Evolutionary conservation across 2,797 vertebrate species (phyloP), one percentile per base, ranked within the genome.

Genomic region (Enteromius unitaeniatus): DNA sequence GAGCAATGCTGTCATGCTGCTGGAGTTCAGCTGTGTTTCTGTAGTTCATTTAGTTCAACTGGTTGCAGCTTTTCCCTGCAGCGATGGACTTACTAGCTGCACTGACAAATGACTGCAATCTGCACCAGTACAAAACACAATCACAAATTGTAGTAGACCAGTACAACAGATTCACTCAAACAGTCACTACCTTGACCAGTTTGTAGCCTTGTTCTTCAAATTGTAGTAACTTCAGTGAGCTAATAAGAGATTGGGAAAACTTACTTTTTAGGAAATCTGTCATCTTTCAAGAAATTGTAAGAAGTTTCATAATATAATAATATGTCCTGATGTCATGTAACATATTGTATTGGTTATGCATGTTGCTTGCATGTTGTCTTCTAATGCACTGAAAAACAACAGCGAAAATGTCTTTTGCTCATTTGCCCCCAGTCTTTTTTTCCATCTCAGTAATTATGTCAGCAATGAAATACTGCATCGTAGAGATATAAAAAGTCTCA

Each of bases 51-150:
- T 58, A 79, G 68, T 78, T 83, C 31, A 76, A 77, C 51, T 68
- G 87, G 69, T 47, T 55, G 76, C 64, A 86, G 75, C 40, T 68
- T 19, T 14, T 67, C 73, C 81, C 86, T 78, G 6, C 40, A 84
- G 86, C 81, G 40, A 69, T 68, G 67, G 53, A 75, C 42, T 53
- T 40, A 74, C 15, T 26, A 64, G 68, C 85, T 82, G 82, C 82
- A 79, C 78, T 82, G 85, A 86, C 68, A 86, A 78, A 75, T 65
- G 69, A 75, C 78, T 80, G 70, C 78, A 85, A 62, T 74, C 83
- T 74, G n/a, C 40, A 45, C 45, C 67, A 62, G 21, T 78, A 69
- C 37, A 82, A 75, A 75, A 68, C 60, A 68, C 72, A 68, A 10
- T 82, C 31, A 34, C 40, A 76, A 60, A 26, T 23, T 10, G 53